phyloP scores from a whole-genome alignment of 92 coral and sea anemone species.

The Galaxea fascicularis region DNA sequence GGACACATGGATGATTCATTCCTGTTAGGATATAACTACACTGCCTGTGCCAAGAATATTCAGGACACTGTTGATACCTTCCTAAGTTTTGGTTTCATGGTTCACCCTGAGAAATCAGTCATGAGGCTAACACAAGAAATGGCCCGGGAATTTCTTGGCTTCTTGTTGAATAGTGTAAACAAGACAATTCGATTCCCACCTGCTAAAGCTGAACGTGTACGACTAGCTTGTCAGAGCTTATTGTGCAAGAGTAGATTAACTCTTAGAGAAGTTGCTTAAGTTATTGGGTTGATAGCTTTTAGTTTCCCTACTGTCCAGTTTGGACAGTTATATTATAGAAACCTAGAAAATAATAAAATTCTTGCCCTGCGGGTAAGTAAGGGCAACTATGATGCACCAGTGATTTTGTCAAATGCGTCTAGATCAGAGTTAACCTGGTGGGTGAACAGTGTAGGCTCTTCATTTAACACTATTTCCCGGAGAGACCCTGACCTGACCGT shows the following conservation, averaged over 20 bases:
- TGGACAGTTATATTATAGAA: conserved; percentile 10
- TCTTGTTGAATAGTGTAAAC: neutral
- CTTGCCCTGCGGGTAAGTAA: neutral
- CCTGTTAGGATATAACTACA: conserved; percentile 50
- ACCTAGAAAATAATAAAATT: conserved; percentile 1
- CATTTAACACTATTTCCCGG: neutral
- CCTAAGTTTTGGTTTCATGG: conserved; percentile 27
- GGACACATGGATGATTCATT: conserved; percentile 63
- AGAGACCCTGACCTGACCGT: conserved; percentile 37
- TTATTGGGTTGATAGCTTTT: conserved; percentile 25
- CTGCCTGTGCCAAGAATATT: conserved; percentile 27
- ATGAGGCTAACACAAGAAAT: conserved; percentile 21
- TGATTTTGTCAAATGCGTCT: conserved; percentile 14
- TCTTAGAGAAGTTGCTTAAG: conserved; percentile 18
- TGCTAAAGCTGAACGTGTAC: conserved; percentile 17
- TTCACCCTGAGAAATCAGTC: conserved; percentile 43
- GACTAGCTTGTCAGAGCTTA: neutral
- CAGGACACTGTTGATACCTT: conserved; percentile 25
- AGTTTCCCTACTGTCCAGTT: conserved; percentile 27
- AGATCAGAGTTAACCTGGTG: conserved; percentile 27
- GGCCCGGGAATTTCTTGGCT: conserved; percentile 32
- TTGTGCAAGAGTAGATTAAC: neutral
- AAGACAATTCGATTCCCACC: conserved; percentile 21
- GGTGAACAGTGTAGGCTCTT: conserved; percentile 22
- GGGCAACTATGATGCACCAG: conserved; percentile 25